Conservation (phyloP, 1,140 invertebrate genomes). For the Trachymyrmex cornetzi region DNA sequence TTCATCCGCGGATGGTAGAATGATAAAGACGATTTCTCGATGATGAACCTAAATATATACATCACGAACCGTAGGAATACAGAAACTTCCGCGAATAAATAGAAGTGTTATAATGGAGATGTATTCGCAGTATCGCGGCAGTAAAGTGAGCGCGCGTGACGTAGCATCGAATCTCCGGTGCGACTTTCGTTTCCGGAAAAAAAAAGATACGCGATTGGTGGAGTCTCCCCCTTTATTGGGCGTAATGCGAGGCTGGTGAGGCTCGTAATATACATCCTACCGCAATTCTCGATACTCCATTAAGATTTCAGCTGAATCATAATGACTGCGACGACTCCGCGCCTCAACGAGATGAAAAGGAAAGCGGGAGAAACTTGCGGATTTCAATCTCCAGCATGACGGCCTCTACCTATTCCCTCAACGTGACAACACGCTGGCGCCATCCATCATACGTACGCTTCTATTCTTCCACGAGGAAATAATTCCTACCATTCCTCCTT, state of each 20-base stretch:
- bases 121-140: constrained; percentile 41
- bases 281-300: constrained; percentile 71
- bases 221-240: constrained; percentile 56
- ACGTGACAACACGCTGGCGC: constrained; percentile 47
- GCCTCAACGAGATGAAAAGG: neutral
- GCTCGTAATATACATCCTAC: constrained; percentile 58
- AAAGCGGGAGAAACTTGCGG: constrained; percentile 38
- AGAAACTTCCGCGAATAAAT: constrained; percentile 32
- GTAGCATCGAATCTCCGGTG: constrained; percentile 52
- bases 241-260: constrained; percentile 61
- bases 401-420: neutral
- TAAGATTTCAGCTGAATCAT: constrained; percentile 76
- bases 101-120: constrained; percentile 38
- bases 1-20: neutral
- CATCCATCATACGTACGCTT: constrained; percentile 68
- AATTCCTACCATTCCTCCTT: constrained; percentile 48
- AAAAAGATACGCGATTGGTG: constrained; percentile 37
- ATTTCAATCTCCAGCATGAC: constrained; percentile 66
- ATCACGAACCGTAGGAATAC: neutral
- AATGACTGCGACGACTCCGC: constrained; percentile 56
- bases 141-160: constrained; percentile 40
- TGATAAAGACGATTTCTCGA: constrained; percentile 22
- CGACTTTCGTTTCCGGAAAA: constrained; percentile 47
- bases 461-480: constrained; percentile 64
- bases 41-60: constrained; percentile 2